Evolutionary conservation across 1,140 invertebrate species (phyloP).

Genomic region (Dendrolimus kikuchii): DNA sequence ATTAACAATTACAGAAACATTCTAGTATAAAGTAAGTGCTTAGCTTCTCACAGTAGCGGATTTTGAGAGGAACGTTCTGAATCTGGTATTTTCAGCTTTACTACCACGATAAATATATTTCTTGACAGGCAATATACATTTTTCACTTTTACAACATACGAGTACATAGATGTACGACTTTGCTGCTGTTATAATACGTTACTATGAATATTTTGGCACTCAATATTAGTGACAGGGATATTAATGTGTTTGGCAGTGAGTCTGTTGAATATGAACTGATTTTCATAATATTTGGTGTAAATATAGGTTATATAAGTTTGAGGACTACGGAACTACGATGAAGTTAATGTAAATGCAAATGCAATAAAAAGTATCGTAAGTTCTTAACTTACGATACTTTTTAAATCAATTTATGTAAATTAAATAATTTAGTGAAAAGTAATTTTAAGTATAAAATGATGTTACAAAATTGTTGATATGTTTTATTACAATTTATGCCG

Average conservation of each 20-base stretch:
- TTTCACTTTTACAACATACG: constrained; percentile 36
- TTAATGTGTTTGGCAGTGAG: constrained; percentile 1
- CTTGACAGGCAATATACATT: constrained; percentile 40
- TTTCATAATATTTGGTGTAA: too few relatives aligned
- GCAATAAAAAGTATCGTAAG: too few relatives aligned
- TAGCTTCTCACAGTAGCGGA: constrained; percentile 20
- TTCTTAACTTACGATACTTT: too few relatives aligned
- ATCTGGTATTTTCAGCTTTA: constrained; percentile 37
- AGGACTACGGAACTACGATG: too few relatives aligned
- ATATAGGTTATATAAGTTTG: too few relatives aligned
- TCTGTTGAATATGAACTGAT: not conserved
- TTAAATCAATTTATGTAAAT: too few relatives aligned
- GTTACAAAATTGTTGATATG: too few relatives aligned
- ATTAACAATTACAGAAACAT: too few relatives aligned
- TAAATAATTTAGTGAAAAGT: too few relatives aligned
- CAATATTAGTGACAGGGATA: not conserved
- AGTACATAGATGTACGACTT: constrained; percentile 20
- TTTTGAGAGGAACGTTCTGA: constrained; percentile 31
- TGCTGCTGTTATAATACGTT: constrained; percentile 2
- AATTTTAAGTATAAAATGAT: too few relatives aligned
- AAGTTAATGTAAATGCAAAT: too few relatives aligned
- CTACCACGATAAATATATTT: constrained; percentile 42
- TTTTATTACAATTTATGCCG: too few relatives aligned
- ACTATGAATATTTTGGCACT: constrained; percentile 6
- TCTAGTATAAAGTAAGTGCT: not conserved